A percentile compares a stretch with the other conserved stretches of the same genome.
Evolutionary conservation across 1,140 invertebrate genomes (phyloP).

Genomic region (Odontomachus brunneus): DNA sequence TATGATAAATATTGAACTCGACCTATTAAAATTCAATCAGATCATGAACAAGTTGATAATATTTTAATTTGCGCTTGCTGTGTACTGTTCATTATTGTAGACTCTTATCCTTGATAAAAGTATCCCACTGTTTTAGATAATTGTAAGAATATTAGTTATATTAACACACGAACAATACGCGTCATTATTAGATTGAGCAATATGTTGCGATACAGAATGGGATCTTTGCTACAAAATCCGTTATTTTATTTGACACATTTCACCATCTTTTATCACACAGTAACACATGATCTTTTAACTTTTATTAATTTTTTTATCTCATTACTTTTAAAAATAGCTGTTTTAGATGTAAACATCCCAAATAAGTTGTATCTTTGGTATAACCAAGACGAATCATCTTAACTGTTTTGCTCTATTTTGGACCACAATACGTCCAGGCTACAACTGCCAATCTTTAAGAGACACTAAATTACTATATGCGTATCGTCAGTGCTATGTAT

Average conservation of each 20-base stretch:
- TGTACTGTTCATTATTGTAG: constrained; percentile 64
- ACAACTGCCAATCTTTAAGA: constrained; percentile 77
- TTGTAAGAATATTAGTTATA: constrained; percentile 59
- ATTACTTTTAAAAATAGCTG: constrained; percentile 30
- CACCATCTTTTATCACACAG: not conserved
- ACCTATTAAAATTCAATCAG: constrained; percentile 73
- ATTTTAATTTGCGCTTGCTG: constrained; percentile 70
- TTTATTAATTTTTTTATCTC: constrained; percentile 27
- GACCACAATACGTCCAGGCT: constrained; percentile 77
- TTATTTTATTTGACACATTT: constrained; percentile 53
- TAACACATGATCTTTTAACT: not conserved
- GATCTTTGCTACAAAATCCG: constrained; percentile 51
- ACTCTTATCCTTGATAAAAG: constrained; percentile 62
- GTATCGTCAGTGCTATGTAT: constrained; percentile 67
- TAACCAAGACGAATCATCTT: constrained; percentile 57
- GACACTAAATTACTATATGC: constrained; percentile 62
- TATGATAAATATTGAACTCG: constrained; percentile 69
- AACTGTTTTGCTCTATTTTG: constrained; percentile 69
- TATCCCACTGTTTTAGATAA: constrained; percentile 57
- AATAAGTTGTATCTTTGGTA: constrained; percentile 49
- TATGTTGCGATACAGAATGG: constrained; percentile 42
- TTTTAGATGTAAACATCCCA: constrained; percentile 46
- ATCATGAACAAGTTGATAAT: constrained; percentile 67
- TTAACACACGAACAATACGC: constrained; percentile 12
- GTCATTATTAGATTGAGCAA: constrained; percentile 30